phyloP scores from a whole-genome alignment of 2,113 vertebrate species.

The Leucosticte australis region DNA sequence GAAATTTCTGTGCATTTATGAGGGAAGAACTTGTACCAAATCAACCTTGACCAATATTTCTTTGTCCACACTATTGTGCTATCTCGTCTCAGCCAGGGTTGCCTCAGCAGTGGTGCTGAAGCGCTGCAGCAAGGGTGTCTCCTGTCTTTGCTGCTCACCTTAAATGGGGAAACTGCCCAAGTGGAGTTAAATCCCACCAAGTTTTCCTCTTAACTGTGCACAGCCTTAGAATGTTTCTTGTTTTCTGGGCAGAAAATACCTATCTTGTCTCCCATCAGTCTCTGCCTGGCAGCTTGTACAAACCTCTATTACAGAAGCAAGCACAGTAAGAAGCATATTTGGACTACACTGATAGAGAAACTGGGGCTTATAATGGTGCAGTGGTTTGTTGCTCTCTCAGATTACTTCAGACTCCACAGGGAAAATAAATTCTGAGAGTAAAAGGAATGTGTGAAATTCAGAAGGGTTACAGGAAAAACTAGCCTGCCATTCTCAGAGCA shows the following conservation, averaged over 20 bases:
- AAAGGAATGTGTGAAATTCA: constrained; percentile 56
- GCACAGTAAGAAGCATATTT: background rate
- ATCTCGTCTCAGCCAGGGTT: background rate
- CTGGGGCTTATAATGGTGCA: background rate
- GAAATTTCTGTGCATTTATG: background rate
- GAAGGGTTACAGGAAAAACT: constrained; percentile 20
- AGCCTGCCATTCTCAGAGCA: constrained; percentile 25
- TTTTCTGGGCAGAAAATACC: constrained; percentile 7
- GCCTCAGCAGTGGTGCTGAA: background rate
- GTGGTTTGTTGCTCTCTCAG: constrained; percentile 23
- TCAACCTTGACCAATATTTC: background rate
- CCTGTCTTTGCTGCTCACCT: background rate
- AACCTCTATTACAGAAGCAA: background rate
- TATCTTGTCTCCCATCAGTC: background rate
- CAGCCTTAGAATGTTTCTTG: background rate
- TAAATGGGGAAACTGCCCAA: background rate
- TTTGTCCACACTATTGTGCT: background rate
- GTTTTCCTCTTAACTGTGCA: background rate
- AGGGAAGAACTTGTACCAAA: background rate
- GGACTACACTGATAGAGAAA: background rate
- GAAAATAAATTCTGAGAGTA: constrained; percentile 44
- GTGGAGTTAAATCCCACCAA: background rate
- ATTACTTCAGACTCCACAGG: constrained; percentile 50
- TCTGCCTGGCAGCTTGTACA: background rate
- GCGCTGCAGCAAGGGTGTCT: background rate